Conservation (phyloP, 2,888 invertebrate genomes). For the Meteorus cinctellus region DNA sequence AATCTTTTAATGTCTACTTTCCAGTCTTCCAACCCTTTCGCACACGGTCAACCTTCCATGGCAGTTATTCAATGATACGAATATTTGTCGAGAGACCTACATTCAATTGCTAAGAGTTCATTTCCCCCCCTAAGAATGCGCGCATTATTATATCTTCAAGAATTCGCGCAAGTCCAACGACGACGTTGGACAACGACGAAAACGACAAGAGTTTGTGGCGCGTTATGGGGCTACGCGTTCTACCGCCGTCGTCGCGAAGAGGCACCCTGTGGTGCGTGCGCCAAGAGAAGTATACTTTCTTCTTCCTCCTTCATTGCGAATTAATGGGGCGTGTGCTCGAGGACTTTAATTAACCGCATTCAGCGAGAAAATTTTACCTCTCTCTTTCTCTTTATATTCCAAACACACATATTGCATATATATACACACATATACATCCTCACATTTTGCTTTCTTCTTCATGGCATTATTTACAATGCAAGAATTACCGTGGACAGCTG, state of each 20-base stretch:
- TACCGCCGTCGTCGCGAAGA: background rate
- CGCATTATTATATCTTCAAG: background rate
- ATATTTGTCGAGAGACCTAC: background rate
- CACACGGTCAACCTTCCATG: background rate
- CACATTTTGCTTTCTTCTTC: slow-evolving; percentile 2
- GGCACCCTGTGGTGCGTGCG: slow-evolving; percentile 20
- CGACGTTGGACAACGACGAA: background rate
- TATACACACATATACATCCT: background rate
- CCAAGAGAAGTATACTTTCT: slow-evolving; percentile 5
- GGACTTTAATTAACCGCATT: slow-evolving; percentile 37
- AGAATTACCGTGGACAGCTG: background rate
- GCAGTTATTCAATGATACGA: background rate
- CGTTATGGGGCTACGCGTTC: slow-evolving; percentile 8
- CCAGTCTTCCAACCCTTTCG: too few relatives aligned
- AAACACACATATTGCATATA: slow-evolving; percentile 10
- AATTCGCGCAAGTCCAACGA: background rate
- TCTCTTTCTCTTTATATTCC: slow-evolving; percentile 2
- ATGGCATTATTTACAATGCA: slow-evolving; percentile 11
- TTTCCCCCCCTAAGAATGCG: background rate
- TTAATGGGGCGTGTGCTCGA: slow-evolving; percentile 35
- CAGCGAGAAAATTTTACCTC: slow-evolving; percentile 26
- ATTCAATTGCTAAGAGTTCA: background rate
- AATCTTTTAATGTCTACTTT: too few relatives aligned
- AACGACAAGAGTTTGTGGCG: background rate
- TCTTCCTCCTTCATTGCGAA: slow-evolving; percentile 31